These are phyloP conservation scores for Balanococcus diminutus DNA, from an alignment of 2,888 invertebrate genomes.

Conservation along the genomic window DNA sequence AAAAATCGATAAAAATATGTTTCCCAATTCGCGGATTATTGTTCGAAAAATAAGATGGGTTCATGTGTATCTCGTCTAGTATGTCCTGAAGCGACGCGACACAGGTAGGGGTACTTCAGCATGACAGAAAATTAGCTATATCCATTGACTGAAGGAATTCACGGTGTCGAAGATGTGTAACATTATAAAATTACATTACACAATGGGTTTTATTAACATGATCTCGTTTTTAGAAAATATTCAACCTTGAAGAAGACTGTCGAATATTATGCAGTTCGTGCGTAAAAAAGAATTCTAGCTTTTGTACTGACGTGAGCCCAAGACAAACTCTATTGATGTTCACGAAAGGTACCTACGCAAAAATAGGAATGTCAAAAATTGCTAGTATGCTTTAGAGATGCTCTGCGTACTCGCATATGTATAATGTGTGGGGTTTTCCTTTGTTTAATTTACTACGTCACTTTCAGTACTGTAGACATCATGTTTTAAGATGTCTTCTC, in stretches of 20 bases:
- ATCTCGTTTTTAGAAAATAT: slow-evolving; percentile 15
- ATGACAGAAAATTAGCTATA: not conserved
- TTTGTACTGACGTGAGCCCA: not conserved
- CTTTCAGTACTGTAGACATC: too few species aligned
- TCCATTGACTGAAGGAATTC: not conserved
- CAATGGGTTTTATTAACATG: slow-evolving; percentile 8
- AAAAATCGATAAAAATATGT: not conserved
- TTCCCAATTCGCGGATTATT: not conserved
- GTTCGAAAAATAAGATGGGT: not conserved
- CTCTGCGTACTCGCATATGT: too few species aligned
- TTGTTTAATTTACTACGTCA: too few species aligned
- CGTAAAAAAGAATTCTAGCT: not conserved
- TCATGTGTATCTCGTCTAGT: not conserved
- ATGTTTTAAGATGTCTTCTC: too few species aligned
- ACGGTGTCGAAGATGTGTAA: slow-evolving; percentile 6
- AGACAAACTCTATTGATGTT: not conserved
- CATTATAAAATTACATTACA: slow-evolving; percentile 2
- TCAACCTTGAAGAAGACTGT: not conserved
- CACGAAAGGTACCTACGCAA: not conserved
- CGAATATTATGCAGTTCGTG: not conserved
- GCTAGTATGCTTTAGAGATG: too few species aligned
- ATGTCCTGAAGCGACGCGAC: not conserved
- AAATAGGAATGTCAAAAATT: not conserved
- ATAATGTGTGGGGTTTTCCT: too few species aligned
- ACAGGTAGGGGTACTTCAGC: not conserved